phyloP scores from a whole-genome alignment of 2,888 invertebrate species.

The Alviniconcha strummeri region DNA sequence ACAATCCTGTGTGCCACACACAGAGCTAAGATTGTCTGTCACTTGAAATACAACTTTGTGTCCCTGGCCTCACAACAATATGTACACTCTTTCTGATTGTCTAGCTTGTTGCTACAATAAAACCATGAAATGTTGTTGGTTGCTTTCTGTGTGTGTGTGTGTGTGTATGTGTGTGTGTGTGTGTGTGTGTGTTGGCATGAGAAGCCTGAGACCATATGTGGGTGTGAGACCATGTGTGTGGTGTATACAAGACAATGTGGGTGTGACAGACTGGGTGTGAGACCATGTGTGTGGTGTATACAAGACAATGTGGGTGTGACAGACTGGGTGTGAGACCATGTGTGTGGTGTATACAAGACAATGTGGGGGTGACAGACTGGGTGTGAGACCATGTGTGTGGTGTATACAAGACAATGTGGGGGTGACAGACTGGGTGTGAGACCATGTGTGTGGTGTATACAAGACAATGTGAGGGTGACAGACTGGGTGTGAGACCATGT shows the following conservation, averaged over 20 bases:
- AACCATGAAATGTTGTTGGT: neutral
- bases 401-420: neutral
- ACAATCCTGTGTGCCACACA: too few relatives aligned
- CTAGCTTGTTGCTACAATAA: slow-evolving; percentile 10
- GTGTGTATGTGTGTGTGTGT: neutral
- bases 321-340: neutral
- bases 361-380: neutral
- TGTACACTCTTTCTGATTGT: neutral
- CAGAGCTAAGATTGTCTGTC: too few relatives aligned
- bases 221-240: neutral
- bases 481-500: neutral
- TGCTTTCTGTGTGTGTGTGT: neutral
- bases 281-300: too few relatives aligned
- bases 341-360: neutral
- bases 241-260: neutral
- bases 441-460: neutral
- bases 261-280: neutral
- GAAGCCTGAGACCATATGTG: too few relatives aligned
- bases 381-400: neutral
- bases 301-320: neutral
- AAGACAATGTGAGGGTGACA: neutral
- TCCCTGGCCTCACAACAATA: neutral
- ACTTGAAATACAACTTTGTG: neutral
- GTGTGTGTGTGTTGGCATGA: neutral
- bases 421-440: neutral